Evolutionary conservation across 2,888 invertebrate genomes (phyloP), one percentile per base, ranked within the genome.

Genomic region (Nipponacmea schrenckii): DNA sequence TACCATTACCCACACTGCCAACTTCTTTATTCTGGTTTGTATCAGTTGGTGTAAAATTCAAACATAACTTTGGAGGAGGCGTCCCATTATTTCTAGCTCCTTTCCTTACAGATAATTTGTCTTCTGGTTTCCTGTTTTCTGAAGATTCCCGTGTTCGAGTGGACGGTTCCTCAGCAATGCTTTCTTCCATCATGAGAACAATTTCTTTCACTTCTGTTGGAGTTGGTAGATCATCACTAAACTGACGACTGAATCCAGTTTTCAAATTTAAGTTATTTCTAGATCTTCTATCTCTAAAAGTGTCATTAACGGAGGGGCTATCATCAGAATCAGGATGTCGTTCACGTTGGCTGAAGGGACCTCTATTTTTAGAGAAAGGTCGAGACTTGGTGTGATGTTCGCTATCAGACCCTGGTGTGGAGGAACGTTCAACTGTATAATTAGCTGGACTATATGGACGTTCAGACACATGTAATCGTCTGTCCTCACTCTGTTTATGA

Each of bases 181-280:
- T 80, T 31, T 85, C 84, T 64, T 84, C 84, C 39, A 85, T 83
- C 84, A 85, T 84, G 71, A 78, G 77, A 12, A 85, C 83, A 68
- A 85, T 74, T 44, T 83, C 80, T 15, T 80, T 81, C 27, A 85
- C 83, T 73, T 83, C 83, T 45, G 85, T 83, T 24, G 85, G 85
- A 17, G 84, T 85, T 50, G 82, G 82, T 24, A 84, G 73, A 64
- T 84, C 84, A 72, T 85, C 85, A 74, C 83, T 84, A 69, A 82
- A 84, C 79, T 84, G 84, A 3, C 83, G 74, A 72, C 84, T 85
- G 71, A 84, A 85, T 17, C 85, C 85, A 27, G 85, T 85, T 1
- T 79, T 76, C 50, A 82, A 70, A 62, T 72, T 76, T 56, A 82
- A 68, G 20, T 66, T 46, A 20, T 73, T 70, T 31, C 68, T 68